phyloP scores from a whole-genome alignment of 2,888 invertebrate genomes.

The Trachelus troglodyta region DNA sequence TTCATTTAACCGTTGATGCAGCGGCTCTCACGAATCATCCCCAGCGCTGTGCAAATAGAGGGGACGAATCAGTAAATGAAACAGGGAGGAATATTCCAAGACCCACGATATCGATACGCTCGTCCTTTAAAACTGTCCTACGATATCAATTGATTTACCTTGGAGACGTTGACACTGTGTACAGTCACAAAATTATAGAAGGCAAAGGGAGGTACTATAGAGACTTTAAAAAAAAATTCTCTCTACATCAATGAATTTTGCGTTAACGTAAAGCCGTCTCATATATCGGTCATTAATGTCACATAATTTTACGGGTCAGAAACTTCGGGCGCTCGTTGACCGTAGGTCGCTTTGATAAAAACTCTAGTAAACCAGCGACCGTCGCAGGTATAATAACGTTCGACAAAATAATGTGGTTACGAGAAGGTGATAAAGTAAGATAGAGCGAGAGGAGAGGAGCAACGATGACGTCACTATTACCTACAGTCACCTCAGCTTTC shows the following conservation, averaged over 20 bases:
- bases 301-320: slow-evolving; percentile 35
- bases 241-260: slow-evolving; percentile 2
- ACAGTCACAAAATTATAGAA: background rate
- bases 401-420: background rate
- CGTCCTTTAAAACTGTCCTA: background rate
- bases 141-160: too few relatives aligned
- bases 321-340: background rate
- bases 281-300: slow-evolving; percentile 35
- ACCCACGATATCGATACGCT: background rate
- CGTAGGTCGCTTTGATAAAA: background rate
- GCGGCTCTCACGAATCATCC: background rate
- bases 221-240: background rate
- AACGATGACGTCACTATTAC: background rate
- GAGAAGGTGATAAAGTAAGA: background rate
- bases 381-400: background rate
- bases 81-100: background rate
- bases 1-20: slow-evolving; percentile 14
- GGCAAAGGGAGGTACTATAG: background rate
- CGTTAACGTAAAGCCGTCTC: background rate
- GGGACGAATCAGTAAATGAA: background rate
- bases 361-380: background rate
- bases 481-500: background rate
- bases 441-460: background rate
- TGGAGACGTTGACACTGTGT: background rate
- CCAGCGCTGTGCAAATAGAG: background rate